Base-by-base conservation (phyloP, 2,113 vertebrate species). In the Pao palembangensis region DNA sequence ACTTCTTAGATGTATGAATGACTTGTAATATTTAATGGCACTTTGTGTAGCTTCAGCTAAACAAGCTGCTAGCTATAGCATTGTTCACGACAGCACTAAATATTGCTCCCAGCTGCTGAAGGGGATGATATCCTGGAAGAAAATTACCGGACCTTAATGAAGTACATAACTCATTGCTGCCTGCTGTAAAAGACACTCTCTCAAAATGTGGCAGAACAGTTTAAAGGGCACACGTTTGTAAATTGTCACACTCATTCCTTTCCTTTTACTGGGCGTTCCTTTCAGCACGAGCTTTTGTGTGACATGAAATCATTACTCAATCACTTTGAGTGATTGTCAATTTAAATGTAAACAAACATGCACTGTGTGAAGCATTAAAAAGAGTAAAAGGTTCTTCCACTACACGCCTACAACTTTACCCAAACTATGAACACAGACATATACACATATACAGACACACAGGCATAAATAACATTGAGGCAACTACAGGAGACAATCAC, bases 81-180 rank as follows among this genome's bases (percentile, higher is more conserved):
- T 56, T 55, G 58, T 64, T 63, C 68, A 65, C 43, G 7, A 15
- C 10, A 58, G 50, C 69, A 72, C 81, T 82, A 79, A 84, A 82
- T 79, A 76, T 84, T 84, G 81, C 70, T 54, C 53, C 51, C 41
- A 63, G 53, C 76, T 62, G 64, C 51, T 50, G 70, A 76, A 84
- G 74, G 78, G 61, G 80, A 85, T 68, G 76, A 85, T 87, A 87
- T 85, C 79, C 79, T 63, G 60, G 69, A 84, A 80, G 82, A 78
- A 87, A 85, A 86, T 87, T 68, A 84, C 84, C 81, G 72, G 55
- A 76, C 79, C 84, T 82, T 88, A 88, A 88, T 88, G 81, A 85
- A 86, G 81, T 82, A 85, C 79, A 85, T 89, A 84, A 86, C 78
- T 87, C 84, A 88, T 63, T 75, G 82, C 78, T 82, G 71, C 76